A percentile compares a stretch with the other conserved stretches of the same genome.
Evolutionary conservation across 2,888 invertebrate species (phyloP).

Genomic region (Caenorhabditis sinica): DNA sequence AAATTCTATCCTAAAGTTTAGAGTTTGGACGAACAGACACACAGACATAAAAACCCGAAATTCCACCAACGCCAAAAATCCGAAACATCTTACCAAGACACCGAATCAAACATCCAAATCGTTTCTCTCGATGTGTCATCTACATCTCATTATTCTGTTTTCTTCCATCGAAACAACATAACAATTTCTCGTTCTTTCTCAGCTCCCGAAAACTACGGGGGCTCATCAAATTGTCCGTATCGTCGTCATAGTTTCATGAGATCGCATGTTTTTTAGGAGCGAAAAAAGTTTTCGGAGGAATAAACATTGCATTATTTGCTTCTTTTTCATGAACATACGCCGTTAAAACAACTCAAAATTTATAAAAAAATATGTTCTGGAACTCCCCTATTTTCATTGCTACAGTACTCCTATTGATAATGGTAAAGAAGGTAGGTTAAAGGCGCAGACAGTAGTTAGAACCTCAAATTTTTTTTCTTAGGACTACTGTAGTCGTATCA

Average conservation of each 20-base stretch:
- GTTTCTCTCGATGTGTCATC: too few species aligned
- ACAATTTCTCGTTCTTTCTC: not conserved
- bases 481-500: too few species aligned
- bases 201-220: not conserved
- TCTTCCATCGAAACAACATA: not conserved
- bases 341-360: too few species aligned
- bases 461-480: not conserved
- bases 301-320: not conserved
- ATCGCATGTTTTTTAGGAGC: not conserved
- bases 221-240: not conserved
- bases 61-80: not conserved
- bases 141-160: not conserved
- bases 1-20: too few species aligned
- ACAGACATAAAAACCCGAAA: not conserved
- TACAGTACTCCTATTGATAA: too few species aligned
- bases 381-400: too few species aligned
- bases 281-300: not conserved
- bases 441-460: too few species aligned
- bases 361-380: too few species aligned
- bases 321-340: not conserved
- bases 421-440: too few species aligned
- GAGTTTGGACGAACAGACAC: not conserved
- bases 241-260: constrained; percentile 2
- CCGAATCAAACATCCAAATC: constrained; percentile 13
- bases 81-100: not conserved